Percentiles rank a stretch among this genome's conserved stretches.
phyloP scores from a whole-genome alignment of 2,113 vertebrate genomes.

The Stictonetta naevosa region DNA sequence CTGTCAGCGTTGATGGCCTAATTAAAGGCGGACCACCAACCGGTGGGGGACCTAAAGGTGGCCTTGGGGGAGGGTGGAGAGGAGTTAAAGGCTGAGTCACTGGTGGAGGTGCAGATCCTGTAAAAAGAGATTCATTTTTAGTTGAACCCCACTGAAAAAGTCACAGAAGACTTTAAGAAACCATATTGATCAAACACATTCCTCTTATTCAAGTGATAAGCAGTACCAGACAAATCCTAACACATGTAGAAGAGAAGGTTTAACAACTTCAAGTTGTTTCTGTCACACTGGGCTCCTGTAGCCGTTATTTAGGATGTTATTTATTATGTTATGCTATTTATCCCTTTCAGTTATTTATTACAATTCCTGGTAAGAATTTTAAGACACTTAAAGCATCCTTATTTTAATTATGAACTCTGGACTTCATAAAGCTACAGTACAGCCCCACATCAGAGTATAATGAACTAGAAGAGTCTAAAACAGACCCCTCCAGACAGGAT shows the following conservation, averaged over 20 bases:
- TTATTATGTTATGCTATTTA: too few species aligned
- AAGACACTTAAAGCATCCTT: neutral
- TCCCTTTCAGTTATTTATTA: neutral
- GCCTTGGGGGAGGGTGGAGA: constrained; percentile 78
- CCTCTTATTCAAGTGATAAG: neutral
- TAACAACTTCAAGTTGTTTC: neutral
- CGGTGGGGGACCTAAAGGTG: constrained; percentile 77
- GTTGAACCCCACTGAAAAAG: neutral
- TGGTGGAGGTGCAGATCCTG: constrained; percentile 78
- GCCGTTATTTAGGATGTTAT: neutral
- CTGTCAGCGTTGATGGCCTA: constrained; percentile 65
- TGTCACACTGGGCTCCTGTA: neutral
- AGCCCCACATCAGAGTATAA: neutral
- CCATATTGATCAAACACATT: too few species aligned
- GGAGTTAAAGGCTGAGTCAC: constrained; percentile 79
- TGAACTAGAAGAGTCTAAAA: neutral
- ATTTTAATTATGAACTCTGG: neutral
- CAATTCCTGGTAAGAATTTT: neutral
- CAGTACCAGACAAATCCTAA: neutral
- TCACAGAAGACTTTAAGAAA: neutral
- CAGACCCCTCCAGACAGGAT: neutral
- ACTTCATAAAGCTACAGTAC: neutral
- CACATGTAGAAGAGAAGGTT: neutral
- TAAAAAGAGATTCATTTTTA: constrained; percentile 46
- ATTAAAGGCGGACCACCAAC: constrained; percentile 68